Base-by-base conservation (phyloP, 2,113 vertebrate genomes). In the Proterorhinus semilunaris region DNA sequence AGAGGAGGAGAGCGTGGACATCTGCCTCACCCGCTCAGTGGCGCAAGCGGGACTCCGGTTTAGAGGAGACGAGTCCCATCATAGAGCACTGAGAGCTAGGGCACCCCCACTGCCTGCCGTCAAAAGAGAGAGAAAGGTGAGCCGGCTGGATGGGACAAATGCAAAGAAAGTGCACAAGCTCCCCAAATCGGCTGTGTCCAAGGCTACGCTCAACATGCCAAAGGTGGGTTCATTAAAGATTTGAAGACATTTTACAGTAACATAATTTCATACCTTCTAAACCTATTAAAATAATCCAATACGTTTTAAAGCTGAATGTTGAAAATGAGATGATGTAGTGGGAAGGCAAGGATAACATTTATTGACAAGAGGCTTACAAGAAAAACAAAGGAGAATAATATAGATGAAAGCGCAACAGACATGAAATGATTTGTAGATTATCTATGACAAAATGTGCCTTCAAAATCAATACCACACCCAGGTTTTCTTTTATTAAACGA, bases 1-100 rank as follows among this genome's bases (percentile, higher is more conserved):
- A 50, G 93, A 93, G 72, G 92, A 92, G 66, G 92, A 93, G 67
- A 92, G 89, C 3, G 91, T 94, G 73, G 92, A 92, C 74, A 93
- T 94, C 78, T 94, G 90, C 73, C 55, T 92, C 45, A 93, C 89
- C 0, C 88, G 92, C 15, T 93, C 92, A 0, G 89, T 93, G 70
- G 87, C 91, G 15, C 88, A 89, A 66, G 72, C 81, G 1, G 49
- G 78, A 1, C 62, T 78, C 61, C 78, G 53, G 48, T 89, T 89
- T 16, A 80, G 65, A 63, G 68, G 71, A 0, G 63, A 71, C n/a
- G 79, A 78, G 50, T 50, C 75, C n/a, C 84, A 83, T 5, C 74
- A 84, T 50, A 79, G 86, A 71, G 64, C 61, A 0, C 71, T 91
- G 65, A 82, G 87, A 55, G 71, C 85, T 62, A 78, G 88, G 68